phyloP scores from a whole-genome alignment of 2,888 invertebrate genomes.

The Melangyna quadrimaculata region DNA sequence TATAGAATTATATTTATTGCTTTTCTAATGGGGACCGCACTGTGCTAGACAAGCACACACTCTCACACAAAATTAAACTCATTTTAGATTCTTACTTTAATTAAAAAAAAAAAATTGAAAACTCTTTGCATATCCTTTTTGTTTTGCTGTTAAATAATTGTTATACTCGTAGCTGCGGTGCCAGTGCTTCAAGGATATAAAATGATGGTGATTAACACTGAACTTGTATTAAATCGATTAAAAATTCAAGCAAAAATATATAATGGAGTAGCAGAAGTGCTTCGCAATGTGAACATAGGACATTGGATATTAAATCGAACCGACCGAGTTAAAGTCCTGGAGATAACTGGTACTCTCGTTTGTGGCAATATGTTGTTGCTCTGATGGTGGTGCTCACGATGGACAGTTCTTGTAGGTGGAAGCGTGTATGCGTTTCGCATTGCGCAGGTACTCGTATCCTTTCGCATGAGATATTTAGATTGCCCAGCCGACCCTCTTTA shows the following conservation, averaged over 20 bases:
- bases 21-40: conserved; percentile 57
- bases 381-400: neutral
- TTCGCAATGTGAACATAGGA: conserved; percentile 41
- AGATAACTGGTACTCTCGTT: conserved; percentile 54
- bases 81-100: conserved; percentile 31
- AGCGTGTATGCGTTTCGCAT: conserved; percentile 66
- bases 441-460: conserved; percentile 63
- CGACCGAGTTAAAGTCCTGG: conserved; percentile 67
- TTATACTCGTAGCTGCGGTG: conserved; percentile 29
- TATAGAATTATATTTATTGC: conserved; percentile 41
- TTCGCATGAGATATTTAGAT: conserved; percentile 54
- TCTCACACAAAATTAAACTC: conserved; percentile 13
- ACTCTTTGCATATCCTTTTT: conserved; percentile 46
- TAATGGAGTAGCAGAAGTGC: conserved; percentile 42
- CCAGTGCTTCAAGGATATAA: conserved; percentile 52
- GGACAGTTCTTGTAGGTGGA: conserved; percentile 15
- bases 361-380: conserved; percentile 43
- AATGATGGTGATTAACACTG: conserved; percentile 69
- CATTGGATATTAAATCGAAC: conserved; percentile 32
- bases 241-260: conserved; percentile 62
- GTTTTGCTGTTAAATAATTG: conserved; percentile 19
- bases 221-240: conserved; percentile 71
- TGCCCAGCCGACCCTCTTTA: neutral
- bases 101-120: conserved; percentile 41
- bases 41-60: conserved; percentile 22